Evolutionary conservation across 2,113 vertebrate genomes (phyloP).

Genomic region (Pteronura brasiliensis): DNA sequence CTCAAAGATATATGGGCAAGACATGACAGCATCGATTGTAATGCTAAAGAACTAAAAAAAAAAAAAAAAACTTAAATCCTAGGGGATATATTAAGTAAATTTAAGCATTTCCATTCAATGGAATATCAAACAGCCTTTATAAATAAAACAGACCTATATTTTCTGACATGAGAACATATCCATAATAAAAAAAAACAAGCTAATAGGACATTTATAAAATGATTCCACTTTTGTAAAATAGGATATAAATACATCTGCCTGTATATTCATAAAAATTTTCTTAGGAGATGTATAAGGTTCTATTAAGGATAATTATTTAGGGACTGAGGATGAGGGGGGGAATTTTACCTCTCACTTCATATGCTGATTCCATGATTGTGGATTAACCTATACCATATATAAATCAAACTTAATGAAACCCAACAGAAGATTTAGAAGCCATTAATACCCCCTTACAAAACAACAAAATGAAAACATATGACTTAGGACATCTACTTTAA

Average conservation of each 20-base stretch:
- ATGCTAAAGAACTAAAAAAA: constrained; percentile 1
- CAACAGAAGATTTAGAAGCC: not conserved
- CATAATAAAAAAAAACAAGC: not conserved
- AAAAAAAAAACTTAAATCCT: not conserved
- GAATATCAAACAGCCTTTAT: not conserved
- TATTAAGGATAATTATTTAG: not conserved
- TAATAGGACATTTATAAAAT: not conserved
- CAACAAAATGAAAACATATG: not conserved
- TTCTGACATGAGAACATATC: not conserved
- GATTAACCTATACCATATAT: not conserved
- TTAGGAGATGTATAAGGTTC: not conserved
- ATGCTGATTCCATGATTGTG: not conserved
- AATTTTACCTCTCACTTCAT: constrained; percentile 2
- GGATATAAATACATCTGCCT: not conserved
- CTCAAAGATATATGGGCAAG: not conserved
- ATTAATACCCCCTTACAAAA: not conserved
- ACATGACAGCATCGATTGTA: not conserved
- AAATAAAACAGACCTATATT: not conserved
- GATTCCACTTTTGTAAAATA: not conserved
- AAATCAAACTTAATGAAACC: not conserved
- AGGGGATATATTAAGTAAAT: not conserved
- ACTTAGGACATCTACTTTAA: not conserved
- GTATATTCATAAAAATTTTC: not conserved
- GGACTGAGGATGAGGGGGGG: not conserved
- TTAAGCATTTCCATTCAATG: not conserved